phyloP scores from a whole-genome alignment of 2,797 vertebrate species.

The Bufotes viridis region DNA sequence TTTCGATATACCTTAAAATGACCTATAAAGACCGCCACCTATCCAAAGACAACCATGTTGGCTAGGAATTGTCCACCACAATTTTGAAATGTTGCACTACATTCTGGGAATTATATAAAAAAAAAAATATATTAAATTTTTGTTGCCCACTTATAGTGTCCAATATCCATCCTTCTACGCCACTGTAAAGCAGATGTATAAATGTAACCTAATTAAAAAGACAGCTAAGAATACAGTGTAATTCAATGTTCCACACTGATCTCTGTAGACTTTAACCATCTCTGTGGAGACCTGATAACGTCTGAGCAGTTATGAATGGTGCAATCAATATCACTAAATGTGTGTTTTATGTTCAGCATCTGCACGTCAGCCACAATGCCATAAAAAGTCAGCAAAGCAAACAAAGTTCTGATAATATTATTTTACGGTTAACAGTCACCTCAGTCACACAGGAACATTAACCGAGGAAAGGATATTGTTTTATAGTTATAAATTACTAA shows the following conservation, averaged over 20 bases:
- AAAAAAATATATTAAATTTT: too few relatives aligned
- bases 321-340: slow-evolving; percentile 34
- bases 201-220: too few relatives aligned
- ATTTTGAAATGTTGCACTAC: neutral
- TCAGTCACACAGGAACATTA: slow-evolving; percentile 1
- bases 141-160: neutral
- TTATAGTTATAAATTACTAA: too few relatives aligned
- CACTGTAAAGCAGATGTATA: neutral
- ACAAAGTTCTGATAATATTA: slow-evolving; percentile 29
- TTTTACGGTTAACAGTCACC: slow-evolving; percentile 6
- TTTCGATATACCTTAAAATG: too few relatives aligned
- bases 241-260: neutral
- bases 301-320: neutral
- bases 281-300: neutral
- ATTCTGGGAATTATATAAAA: neutral
- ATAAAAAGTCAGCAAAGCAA: slow-evolving; percentile 30
- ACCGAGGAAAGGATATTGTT: neutral
- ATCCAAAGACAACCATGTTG: neutral
- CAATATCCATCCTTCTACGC: too few relatives aligned
- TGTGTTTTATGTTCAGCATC: slow-evolving; percentile 28
- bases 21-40: neutral
- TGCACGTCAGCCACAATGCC: neutral
- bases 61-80: neutral
- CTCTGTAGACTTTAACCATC: slow-evolving; percentile 6
- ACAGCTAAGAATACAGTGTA: neutral